Evolutionary conservation across 2,797 vertebrate species (phyloP), one percentile per base, ranked within the genome.

Genomic region (Arrhamphus sclerolepis): DNA sequence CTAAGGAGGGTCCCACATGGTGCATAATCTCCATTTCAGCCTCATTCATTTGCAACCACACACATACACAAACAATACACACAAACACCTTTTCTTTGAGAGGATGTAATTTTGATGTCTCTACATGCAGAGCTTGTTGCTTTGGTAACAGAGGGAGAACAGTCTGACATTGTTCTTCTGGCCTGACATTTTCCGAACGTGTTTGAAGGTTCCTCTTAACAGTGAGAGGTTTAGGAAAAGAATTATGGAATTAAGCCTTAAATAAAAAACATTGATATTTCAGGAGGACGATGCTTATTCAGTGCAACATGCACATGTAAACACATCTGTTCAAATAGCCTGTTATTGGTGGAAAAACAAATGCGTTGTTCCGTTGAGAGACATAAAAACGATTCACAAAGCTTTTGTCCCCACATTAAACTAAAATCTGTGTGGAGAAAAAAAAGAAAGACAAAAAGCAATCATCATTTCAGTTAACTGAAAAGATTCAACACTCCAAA

Each of bases 151-250:
- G 75, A 75, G 70, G 73, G 70, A 56, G 80, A 72, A 63, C 75
- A 75, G 69, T 56, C 72, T 62, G 66, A 80, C 79, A 76, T 73
- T 82, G 80, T 83, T 87, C 46, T 68, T 78, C 73, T 69, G 73
- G 75, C 65, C 81, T 85, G 85, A 86, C 80, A 90, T 88, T 89
- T 89, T 65, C 83, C 86, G 83, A 80, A 71, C 60, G 58, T 68
- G 80, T 81, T 77, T 82, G 71, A 86, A 75, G 66, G 76, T 81
- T 77, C 76, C 65, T 77, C 72, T 79, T 42, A 80, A 73, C 56
- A 46, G 66, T 56, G 56, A 55, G 51, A 52, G 62, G 52, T 71
- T 59, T 61, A 10, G 14, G 44, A 31, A 62, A 66, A 78, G 31
- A 75, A 11, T 13, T 4, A 34, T 7, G 1, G 10, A 34, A 11